Conservation (phyloP, 2,113 vertebrate species). For the Oriolus oriolus region DNA sequence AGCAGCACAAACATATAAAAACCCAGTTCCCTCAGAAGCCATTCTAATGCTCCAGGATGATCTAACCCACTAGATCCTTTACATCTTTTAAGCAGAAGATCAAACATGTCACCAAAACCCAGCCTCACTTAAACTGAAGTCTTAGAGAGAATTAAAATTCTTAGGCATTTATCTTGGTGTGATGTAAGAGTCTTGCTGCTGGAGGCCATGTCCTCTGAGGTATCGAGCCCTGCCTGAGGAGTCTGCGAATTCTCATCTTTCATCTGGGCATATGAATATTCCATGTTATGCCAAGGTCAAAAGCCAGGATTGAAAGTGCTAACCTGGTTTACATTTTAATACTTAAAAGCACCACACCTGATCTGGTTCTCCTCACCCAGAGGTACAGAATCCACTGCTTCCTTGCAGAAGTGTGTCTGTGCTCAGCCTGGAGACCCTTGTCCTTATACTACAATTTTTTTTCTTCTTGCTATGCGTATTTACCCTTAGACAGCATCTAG, state of each 20-base stretch:
- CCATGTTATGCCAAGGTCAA: conserved; percentile 25
- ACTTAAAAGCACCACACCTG: background rate
- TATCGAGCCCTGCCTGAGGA: background rate
- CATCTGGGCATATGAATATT: conserved; percentile 25
- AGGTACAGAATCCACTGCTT: background rate
- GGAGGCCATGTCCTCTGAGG: background rate
- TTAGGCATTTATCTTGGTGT: background rate
- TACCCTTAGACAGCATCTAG: conserved; percentile 32
- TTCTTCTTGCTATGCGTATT: background rate
- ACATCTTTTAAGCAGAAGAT: background rate
- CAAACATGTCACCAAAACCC: background rate
- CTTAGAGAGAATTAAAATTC: conserved; percentile 14
- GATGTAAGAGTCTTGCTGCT: conserved; percentile 7
- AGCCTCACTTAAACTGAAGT: conserved; percentile 3
- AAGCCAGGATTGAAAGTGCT: background rate
- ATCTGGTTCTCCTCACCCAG: background rate
- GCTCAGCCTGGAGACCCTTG: background rate
- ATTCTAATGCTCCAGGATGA: conserved; percentile 28
- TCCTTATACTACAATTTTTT: background rate
- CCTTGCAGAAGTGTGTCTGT: background rate
- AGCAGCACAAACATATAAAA: background rate
- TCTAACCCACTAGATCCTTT: background rate
- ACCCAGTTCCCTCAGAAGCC: background rate
- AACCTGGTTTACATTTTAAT: conserved; percentile 32
- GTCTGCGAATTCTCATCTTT: background rate